Base-by-base conservation (phyloP, 1,140 invertebrate species). In the Heliconius nattereri region DNA sequence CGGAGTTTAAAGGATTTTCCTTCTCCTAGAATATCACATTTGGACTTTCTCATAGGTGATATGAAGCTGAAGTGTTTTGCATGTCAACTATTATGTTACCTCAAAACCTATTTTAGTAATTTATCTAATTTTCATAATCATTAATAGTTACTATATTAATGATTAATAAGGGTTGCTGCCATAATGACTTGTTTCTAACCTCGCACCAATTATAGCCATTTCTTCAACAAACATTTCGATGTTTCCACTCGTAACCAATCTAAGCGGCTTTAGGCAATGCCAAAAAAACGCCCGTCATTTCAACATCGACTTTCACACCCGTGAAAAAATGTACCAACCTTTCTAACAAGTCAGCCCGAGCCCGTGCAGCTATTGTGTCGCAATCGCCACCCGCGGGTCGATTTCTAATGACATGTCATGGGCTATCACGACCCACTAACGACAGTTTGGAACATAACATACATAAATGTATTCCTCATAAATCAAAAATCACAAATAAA, bases 311-410 rank as follows among this genome's bases (percentile, higher is more conserved):
- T 92, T 92, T 92, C 90, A 90, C 90, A 79, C 87, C 83, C 83
- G 87, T 90, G 86, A 88, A 90, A 90, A 91, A 92, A 90, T 88
- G 86, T 92, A 86, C 84, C 81, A 83, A 91, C 89, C 90, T 91
- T 89, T 90, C 90, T 90, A 91, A 85, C 86, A 84, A 86, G 81
- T 85, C 79, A 81, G 83, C 81, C 74, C 49, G 83, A 81, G 83
- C 81, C 74, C 60, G 83, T 82, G 79, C 45, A 86, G 85, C 79
- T 83, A 85, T 88, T 86, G 85, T 88, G 87, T 87, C 82, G 86
- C 85, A 89, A 87, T 78, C 81, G 79, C 79, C 78, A 84, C 82
- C 57, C 77, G 75, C 84, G 81, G 80, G 76, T 78, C 73, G 86
- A 85, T 88, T 89, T 88, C 88, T 86, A 86, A 86, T 86, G 80